Evolutionary conservation across 2,797 vertebrate genomes (phyloP), one percentile per base, ranked within the genome.

Genomic region (Phoxinus dragarum): DNA sequence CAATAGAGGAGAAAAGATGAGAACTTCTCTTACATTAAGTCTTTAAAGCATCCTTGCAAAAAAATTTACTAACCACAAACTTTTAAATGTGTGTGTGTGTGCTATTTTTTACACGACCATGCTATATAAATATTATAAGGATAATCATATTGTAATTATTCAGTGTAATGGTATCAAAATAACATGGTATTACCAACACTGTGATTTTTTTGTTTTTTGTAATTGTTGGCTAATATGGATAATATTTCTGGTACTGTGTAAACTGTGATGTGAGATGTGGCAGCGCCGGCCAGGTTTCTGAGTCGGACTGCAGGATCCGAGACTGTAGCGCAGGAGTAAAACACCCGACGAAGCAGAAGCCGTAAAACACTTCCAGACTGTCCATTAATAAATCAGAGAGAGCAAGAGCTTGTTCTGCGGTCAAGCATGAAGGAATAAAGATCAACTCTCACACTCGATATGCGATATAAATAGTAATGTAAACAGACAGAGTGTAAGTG

Each of bases 301-400:
- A 56, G 31, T 56, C 67, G 17, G 8, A 78, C 34, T 4, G 12
- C 44, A 14, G 44, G 36, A 66, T 61, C 27, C 16, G 47, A 1
- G 52, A 54, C 7, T 54, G 52, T 8, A 68, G 17, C 36, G 42
- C 42, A 64, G 74, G 73, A 77, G 14, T 36, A 52, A 72, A n/a
- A 59, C 54, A 42, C 14, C 44, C 12, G 44, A 47, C 12, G 44
- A 14, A 47, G 44, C 44, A 47, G 44, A 47, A 47, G 44, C 59
- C 49, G 75, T 80, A 64, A 80, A 83, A 88, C 36, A 47, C 36
- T 21, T 10, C 5, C 0, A 61, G 10, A 12, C 4, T 4, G 56
- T 11, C 56, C 74, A 86, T 79, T n/a, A 69, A 78, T 36, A 31
- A 74, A 76, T 78, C 80, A 83, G 71, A 69, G 14, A 38, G 31